These are phyloP conservation scores for Sipha flava DNA, from an alignment of 1,140 invertebrate genomes.

Conservation along the genomic window DNA sequence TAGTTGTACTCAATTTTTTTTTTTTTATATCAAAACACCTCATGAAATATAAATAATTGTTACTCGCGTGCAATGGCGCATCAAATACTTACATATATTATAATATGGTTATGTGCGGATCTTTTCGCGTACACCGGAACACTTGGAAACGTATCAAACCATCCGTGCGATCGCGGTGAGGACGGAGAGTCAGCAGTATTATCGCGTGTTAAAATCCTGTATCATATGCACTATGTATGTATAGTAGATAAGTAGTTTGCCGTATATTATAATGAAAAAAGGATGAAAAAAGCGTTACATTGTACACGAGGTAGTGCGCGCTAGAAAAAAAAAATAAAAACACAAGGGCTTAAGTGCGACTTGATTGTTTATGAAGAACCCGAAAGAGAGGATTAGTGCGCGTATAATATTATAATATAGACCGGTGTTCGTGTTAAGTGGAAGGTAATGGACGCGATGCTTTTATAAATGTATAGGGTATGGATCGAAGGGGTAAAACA, in stretches of 20 bases:
- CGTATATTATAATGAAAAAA: background rate
- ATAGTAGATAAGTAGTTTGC: background rate
- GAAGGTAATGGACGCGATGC: background rate
- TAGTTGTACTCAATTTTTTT: too few species aligned
- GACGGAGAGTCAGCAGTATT: background rate
- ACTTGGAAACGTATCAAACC: background rate
- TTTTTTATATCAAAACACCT: too few species aligned
- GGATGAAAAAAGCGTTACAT: background rate
- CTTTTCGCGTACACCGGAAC: too few species aligned
- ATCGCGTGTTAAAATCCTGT: background rate
- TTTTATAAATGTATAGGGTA: background rate
- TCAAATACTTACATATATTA: too few species aligned
- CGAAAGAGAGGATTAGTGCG: slow-evolving; percentile 17
- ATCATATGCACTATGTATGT: too few species aligned
- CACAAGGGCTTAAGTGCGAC: slow-evolving; percentile 14
- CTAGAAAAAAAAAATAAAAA: background rate
- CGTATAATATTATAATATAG: background rate
- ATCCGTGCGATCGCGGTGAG: background rate
- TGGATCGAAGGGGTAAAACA: background rate
- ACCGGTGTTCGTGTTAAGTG: slow-evolving; percentile 28
- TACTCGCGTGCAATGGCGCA: too few species aligned
- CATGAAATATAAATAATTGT: too few species aligned
- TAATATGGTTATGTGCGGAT: too few species aligned
- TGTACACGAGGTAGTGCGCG: background rate
- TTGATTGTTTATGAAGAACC: slow-evolving; percentile 3